A percentile compares a stretch with the other conserved stretches of the same genome.
These are phyloP conservation scores for Pantherophis vulpinus DNA, from an alignment of 2,797 vertebrate genomes.

Conservation along the genomic window DNA sequence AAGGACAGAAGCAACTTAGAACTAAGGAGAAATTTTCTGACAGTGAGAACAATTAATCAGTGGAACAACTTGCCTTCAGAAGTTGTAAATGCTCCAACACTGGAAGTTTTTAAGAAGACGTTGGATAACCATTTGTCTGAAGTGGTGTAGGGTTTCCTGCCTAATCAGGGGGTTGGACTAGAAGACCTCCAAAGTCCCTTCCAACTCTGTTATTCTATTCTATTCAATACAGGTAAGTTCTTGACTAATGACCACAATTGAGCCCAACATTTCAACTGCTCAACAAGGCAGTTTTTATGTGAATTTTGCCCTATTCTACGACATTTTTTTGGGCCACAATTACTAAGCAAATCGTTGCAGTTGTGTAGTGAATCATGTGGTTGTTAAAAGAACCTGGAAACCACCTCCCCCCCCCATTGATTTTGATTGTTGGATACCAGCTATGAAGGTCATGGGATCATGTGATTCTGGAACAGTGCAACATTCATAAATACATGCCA, in stretches of 20 bases:
- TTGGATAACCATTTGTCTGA: too few relatives aligned
- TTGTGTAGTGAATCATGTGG: not conserved
- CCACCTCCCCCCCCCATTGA: not conserved
- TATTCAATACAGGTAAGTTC: not conserved
- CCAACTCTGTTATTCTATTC: too few relatives aligned
- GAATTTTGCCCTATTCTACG: not conserved
- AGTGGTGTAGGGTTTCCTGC: too few relatives aligned
- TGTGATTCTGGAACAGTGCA: not conserved
- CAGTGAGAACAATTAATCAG: too few relatives aligned
- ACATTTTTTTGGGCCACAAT: not conserved
- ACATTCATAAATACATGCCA: not conserved
- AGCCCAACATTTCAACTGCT: not conserved
- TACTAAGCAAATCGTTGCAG: not conserved
- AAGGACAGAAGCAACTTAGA: too few relatives aligned
- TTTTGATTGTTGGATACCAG: not conserved
- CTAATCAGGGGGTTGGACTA: too few relatives aligned
- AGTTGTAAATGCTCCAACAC: too few relatives aligned
- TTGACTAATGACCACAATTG: not conserved
- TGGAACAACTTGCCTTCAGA: too few relatives aligned
- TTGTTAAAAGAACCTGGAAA: not conserved
- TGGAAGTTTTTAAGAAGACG: too few relatives aligned
- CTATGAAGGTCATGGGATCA: not conserved
- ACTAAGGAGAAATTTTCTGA: too few relatives aligned
- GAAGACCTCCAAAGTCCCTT: too few relatives aligned
- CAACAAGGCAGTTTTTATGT: not conserved